Conservation (phyloP, 2,888 invertebrate species). For the Stenodema calcarata region DNA sequence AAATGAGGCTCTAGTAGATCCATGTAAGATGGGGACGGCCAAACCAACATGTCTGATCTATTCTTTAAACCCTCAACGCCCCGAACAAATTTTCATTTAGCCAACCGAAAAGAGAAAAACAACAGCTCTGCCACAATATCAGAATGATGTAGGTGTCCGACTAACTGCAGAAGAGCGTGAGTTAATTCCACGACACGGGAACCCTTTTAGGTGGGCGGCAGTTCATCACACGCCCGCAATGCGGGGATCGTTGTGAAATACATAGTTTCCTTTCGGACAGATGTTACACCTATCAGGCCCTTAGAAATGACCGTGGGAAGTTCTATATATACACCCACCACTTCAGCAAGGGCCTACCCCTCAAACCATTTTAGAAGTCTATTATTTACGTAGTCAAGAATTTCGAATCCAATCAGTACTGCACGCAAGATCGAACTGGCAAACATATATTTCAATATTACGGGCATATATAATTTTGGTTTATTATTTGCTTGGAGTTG, state of each 20-base stretch:
- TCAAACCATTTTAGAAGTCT: background rate
- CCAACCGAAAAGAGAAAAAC: background rate
- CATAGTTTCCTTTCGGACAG: slow-evolving; percentile 20
- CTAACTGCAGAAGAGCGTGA: slow-evolving; percentile 44
- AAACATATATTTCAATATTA: background rate
- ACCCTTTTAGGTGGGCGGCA: slow-evolving; percentile 41
- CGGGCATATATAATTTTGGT: no score
- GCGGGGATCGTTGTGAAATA: slow-evolving; percentile 43
- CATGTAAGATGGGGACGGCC: no score
- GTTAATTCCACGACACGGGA: slow-evolving; percentile 46
- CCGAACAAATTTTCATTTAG: background rate
- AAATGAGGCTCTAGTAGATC: no score
- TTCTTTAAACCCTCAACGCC: background rate
- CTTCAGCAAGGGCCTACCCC: no score
- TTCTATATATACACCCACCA: background rate
- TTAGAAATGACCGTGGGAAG: background rate
- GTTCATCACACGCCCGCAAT: slow-evolving; percentile 42
- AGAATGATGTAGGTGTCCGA: slow-evolving; percentile 31
- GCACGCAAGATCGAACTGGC: background rate
- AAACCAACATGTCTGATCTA: no score
- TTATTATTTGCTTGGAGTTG: no score
- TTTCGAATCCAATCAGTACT: background rate
- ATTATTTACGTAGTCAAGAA: background rate
- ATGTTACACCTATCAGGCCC: background rate
- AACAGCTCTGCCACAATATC: background rate